A percentile compares a stretch with the other conserved stretches of the same genome.
These are phyloP conservation scores for Theretra japonica DNA, from an alignment of 2,888 invertebrate genomes.

Conservation along the genomic window DNA sequence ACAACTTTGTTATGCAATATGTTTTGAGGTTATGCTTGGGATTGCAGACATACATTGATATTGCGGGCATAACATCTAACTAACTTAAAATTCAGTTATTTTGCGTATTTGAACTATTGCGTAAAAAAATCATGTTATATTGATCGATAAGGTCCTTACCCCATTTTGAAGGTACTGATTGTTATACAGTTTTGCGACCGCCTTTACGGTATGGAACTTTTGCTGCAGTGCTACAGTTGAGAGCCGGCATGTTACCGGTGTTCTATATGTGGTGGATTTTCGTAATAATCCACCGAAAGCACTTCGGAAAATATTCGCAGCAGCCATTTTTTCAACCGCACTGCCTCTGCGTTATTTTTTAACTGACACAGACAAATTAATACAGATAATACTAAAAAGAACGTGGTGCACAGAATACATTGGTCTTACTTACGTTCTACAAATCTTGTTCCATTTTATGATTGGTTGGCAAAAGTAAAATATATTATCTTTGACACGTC, in stretches of 20 bases:
- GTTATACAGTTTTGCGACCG: conserved; percentile 56
- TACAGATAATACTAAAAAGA: conserved; percentile 32
- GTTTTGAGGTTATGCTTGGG: conserved; percentile 73
- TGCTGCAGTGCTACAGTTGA: conserved; percentile 73
- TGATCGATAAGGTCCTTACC: conserved; percentile 64
- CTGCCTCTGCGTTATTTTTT: conserved; percentile 37
- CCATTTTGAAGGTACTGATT: conserved; percentile 63
- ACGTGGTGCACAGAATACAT: not conserved
- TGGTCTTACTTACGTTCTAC: too few species aligned
- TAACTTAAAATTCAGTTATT: not conserved
- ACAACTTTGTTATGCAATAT: conserved; percentile 83
- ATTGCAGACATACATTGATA: conserved; percentile 27
- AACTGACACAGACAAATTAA: conserved; percentile 35
- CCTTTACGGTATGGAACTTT: conserved; percentile 67
- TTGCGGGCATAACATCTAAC: conserved; percentile 4
- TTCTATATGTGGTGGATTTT: conserved; percentile 69
- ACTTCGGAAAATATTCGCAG: conserved; percentile 76
- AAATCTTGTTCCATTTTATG: not conserved
- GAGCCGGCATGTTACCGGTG: conserved; percentile 75
- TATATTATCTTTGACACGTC: conserved; percentile 53
- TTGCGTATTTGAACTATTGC: not conserved
- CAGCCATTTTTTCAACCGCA: conserved; percentile 77
- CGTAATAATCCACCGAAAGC: conserved; percentile 77
- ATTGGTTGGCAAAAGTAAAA: conserved; percentile 22
- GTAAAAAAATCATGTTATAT: conserved; percentile 50